Conservation (phyloP, 1,140 invertebrate genomes). For the Acromyrmex echinatior region DNA sequence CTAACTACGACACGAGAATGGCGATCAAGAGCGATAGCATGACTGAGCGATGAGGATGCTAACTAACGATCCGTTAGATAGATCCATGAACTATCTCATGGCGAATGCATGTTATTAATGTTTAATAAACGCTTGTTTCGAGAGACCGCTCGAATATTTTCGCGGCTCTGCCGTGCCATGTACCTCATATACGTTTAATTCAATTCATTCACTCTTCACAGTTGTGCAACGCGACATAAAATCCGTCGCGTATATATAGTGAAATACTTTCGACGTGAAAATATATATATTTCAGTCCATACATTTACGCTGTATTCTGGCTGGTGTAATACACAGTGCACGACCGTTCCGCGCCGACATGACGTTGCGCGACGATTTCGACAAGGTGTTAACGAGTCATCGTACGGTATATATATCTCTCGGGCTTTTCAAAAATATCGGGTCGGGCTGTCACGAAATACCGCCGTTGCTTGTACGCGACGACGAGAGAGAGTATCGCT, state of each 20-base stretch:
- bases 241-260: neutral
- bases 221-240: neutral
- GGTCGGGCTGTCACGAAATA: constrained; percentile 15
- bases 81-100: neutral
- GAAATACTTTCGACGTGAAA: neutral
- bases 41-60: constrained; percentile 2
- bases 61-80: constrained; percentile 25
- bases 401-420: constrained; percentile 10
- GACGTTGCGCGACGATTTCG: neutral
- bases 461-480: neutral
- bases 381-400: constrained; percentile 37
- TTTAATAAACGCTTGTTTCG: neutral
- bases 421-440: constrained; percentile 31
- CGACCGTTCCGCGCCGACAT: constrained; percentile 8
- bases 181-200: neutral
- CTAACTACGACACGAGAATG: constrained; percentile 17
- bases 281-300: constrained; percentile 7
- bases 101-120: constrained; percentile 8
- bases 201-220: constrained; percentile 14
- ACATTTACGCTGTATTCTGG: neutral
- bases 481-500: neutral
- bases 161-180: neutral
- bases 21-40: constrained; percentile 31
- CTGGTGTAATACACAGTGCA: constrained; percentile 12
- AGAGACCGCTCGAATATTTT: neutral